These are phyloP conservation scores for Anabas testudineus DNA, from an alignment of 2,797 vertebrate genomes.

Conservation along the genomic window DNA sequence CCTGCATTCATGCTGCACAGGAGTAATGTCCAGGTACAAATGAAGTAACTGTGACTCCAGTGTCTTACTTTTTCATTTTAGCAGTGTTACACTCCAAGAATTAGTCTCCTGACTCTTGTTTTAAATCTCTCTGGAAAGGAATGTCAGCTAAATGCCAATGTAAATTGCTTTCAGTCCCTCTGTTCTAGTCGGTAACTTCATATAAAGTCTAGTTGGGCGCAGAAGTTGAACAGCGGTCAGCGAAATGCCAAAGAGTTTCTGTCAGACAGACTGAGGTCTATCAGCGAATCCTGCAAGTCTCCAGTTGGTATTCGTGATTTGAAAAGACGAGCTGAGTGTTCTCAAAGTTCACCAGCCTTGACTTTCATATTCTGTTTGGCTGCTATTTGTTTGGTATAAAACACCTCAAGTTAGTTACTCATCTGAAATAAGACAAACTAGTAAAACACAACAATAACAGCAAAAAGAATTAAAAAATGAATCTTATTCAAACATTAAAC, in stretches of 20 bases:
- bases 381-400: not conserved
- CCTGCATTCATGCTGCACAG: too few relatives aligned
- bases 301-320: not conserved
- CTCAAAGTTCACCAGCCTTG: not conserved
- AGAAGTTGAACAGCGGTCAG: slow-evolving; percentile 3
- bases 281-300: not conserved
- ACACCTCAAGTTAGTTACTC: not conserved
- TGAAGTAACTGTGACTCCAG: not conserved
- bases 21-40: not conserved
- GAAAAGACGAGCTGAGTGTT: not conserved
- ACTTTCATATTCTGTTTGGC: not conserved
- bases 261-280: not conserved
- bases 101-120: slow-evolving; percentile 1
- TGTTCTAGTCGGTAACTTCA: slow-evolving; percentile 7
- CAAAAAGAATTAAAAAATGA: not conserved
- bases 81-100: not conserved
- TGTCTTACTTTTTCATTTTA: not conserved
- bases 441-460: not conserved
- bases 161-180: slow-evolving; percentile 13
- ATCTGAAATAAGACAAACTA: not conserved
- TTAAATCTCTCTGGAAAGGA: slow-evolving; percentile 4
- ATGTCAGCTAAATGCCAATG: slow-evolving; percentile 28
- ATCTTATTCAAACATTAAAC: not conserved
- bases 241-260: slow-evolving; percentile 12
- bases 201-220: slow-evolving; percentile 6